Evolutionary conservation across 2,888 invertebrate genomes (phyloP).

Genomic region (Caenorhabditis panamensis): DNA sequence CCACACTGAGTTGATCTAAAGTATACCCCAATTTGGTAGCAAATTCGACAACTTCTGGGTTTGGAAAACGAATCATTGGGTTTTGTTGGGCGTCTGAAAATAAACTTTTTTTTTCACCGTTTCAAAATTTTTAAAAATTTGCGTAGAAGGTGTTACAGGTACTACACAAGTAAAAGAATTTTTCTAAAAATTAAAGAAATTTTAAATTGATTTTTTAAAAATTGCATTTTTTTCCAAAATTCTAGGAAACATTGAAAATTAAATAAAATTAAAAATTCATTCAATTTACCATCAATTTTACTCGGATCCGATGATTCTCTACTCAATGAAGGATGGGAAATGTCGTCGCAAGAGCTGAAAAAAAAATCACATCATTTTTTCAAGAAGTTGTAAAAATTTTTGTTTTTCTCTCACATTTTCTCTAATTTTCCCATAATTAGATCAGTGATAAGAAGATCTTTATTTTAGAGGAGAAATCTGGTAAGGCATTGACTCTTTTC

Average conservation of each 20-base stretch:
- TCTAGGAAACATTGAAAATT: background rate
- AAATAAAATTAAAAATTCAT: background rate
- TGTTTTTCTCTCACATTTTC: no score
- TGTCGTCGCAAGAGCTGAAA: conserved; percentile 73
- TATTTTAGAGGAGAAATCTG: no score
- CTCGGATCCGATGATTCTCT: conserved; percentile 74
- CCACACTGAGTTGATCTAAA: conserved; percentile 89
- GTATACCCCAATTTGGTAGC: conserved; percentile 94
- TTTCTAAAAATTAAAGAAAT: no score
- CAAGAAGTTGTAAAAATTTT: no score
- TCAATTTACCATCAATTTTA: conserved; percentile 35
- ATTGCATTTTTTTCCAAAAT: no score
- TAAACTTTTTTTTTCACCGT: background rate
- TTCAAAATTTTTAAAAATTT: conserved; percentile 12
- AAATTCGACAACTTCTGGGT: conserved; percentile 86
- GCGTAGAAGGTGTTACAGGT: no score
- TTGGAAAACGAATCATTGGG: conserved; percentile 33
- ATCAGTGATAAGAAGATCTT: no score
- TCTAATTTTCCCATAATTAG: no score
- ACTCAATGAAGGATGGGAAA: conserved; percentile 73
- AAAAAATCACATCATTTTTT: conserved; percentile 3
- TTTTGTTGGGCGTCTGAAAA: conserved; percentile 32
- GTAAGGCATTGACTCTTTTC: no score
- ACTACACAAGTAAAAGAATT: no score
- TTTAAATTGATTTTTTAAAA: no score